Conservation (phyloP, 2,113 vertebrate species). For the human (Homo sapiens) region DNA sequence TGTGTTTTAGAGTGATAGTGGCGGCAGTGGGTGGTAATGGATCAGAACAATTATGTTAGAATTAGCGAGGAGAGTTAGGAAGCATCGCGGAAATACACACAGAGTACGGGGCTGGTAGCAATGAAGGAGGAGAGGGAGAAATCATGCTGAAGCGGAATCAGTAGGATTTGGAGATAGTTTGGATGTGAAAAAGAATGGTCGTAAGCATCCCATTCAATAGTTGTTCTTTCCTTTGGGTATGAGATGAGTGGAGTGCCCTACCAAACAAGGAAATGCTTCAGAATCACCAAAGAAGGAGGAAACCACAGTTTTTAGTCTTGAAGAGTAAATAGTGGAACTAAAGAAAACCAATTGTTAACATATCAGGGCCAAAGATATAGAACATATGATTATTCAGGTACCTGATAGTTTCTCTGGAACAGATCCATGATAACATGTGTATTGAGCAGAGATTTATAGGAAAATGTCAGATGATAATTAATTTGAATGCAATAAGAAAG, state of each 20-base stretch:
- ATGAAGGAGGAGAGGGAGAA: neutral
- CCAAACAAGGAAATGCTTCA: neutral
- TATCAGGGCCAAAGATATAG: neutral
- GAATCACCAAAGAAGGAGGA: neutral
- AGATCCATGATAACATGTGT: neutral
- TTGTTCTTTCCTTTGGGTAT: neutral
- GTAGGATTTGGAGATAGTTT: neutral
- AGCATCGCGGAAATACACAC: neutral
- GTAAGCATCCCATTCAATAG: neutral
- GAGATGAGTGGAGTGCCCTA: neutral
- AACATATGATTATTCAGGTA: neutral
- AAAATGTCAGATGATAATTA: neutral
- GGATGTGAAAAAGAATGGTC: neutral
- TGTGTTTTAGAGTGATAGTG: slow-evolving; percentile 8
- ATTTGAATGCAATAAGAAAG: neutral
- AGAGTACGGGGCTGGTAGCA: neutral
- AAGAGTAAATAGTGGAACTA: neutral
- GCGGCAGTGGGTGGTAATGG: neutral
- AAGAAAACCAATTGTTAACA: neutral
- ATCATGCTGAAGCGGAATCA: neutral
- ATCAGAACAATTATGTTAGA: neutral
- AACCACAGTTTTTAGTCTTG: neutral
- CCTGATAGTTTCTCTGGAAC: neutral
- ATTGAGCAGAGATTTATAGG: neutral
- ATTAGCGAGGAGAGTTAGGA: neutral